phyloP scores from a whole-genome alignment of 2,113 vertebrate genomes.

The Mustelus asterias region DNA sequence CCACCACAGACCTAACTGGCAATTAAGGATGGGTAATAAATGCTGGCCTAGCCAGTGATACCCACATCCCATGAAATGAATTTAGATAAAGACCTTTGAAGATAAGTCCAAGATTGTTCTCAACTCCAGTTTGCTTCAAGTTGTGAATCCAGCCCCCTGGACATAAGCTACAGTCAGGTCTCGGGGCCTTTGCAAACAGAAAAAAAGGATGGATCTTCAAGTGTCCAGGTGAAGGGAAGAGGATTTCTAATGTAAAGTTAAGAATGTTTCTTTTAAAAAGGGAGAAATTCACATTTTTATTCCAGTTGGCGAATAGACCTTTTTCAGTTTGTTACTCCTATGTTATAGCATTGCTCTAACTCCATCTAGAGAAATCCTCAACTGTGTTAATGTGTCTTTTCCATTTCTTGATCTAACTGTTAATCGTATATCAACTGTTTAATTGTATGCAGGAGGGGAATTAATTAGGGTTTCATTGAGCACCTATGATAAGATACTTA shows the following conservation, averaged over 20 bases:
- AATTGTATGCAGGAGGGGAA: too few relatives aligned
- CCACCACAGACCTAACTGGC: too few relatives aligned
- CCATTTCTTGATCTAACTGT: not conserved
- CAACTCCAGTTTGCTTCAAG: not conserved
- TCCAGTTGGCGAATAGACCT: not conserved
- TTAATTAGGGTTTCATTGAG: too few relatives aligned
- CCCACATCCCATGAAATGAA: too few relatives aligned
- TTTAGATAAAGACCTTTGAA: not conserved
- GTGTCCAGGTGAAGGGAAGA: not conserved
- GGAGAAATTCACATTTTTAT: not conserved
- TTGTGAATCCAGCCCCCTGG: not conserved
- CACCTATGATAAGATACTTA: too few relatives aligned
- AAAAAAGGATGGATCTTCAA: not conserved
- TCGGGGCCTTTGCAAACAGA: not conserved
- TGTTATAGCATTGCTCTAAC: not conserved
- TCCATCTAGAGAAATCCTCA: not conserved
- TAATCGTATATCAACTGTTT: too few relatives aligned
- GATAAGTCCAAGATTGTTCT: not conserved
- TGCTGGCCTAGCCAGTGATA: too few relatives aligned
- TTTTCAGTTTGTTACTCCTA: not conserved
- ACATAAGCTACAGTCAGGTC: not conserved
- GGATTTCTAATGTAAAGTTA: not conserved
- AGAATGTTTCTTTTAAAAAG: not conserved
- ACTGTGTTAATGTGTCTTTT: not conserved
- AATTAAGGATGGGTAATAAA: too few relatives aligned